Evolutionary conservation across 2,888 invertebrate species (phyloP).

Genomic region (Dryobota labecula): DNA sequence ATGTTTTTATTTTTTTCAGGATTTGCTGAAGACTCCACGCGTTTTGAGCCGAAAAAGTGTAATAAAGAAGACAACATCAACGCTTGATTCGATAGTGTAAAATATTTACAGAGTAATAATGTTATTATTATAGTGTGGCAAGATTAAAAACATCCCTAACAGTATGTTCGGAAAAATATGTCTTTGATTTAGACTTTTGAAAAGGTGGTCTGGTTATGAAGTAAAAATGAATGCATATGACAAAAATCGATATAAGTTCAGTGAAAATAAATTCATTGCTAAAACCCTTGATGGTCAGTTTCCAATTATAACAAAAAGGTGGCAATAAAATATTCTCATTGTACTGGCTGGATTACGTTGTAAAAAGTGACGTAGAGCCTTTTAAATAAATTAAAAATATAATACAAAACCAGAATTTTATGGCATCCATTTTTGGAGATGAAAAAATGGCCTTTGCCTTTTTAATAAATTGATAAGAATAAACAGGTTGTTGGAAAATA

Average conservation of each 20-base stretch:
- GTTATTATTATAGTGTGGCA: not conserved
- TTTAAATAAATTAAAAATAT: not conserved
- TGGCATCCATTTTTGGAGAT: not conserved
- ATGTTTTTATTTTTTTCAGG: conserved; percentile 66
- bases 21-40: conserved; percentile 71
- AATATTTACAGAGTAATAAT: not conserved
- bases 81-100: conserved; percentile 39
- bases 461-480: not conserved
- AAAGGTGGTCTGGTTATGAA: too few species aligned
- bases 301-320: conserved; percentile 9
- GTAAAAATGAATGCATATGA: not conserved
- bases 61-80: conserved; percentile 32
- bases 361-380: not conserved
- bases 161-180: conserved; percentile 19
- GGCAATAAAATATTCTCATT: not conserved
- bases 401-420: not conserved
- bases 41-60: conserved; percentile 42
- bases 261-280: not conserved
- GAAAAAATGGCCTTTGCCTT: not conserved
- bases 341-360: not conserved
- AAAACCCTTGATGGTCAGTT: not conserved
- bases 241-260: not conserved
- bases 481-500: conserved; percentile 1
- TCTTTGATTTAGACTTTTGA: conserved; percentile 2
- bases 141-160: conserved; percentile 1